Base-by-base conservation (phyloP, 2,113 vertebrate species). In the Epinephelus moara region DNA sequence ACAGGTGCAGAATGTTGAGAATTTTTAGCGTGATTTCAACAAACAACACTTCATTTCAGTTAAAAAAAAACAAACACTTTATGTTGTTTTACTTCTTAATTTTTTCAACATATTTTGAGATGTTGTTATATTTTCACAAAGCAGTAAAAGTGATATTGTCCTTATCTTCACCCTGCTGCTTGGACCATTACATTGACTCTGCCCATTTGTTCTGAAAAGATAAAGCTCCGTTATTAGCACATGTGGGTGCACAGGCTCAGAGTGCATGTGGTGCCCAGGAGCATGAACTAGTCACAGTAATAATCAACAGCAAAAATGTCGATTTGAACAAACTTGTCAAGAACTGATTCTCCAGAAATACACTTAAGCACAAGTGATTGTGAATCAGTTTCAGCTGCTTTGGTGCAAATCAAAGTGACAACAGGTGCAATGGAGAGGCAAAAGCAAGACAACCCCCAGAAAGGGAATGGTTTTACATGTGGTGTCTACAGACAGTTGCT, bases 201-300 rank as follows among this genome's bases (percentile, higher is more conserved):
- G 18, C 23, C 6, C 40, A 11, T 64, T 64, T 84, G 80, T 57
- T 89, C 18, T 23, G 59, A 55, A 47, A 1, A 86, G 78, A 84
- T 89, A 84, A 81, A 33, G 47, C 18, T 56, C 1, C n/a, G 12
- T 45, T 42, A 5, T 23, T 60, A 11, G 19, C 5, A 23, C 11
- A 23, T 23, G 15, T 17, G 1, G 21, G 8, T 30, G 27, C 40
- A 42, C 17, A 45, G 42, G 4, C 6, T 14, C 19, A 47, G 17
- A 49, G 13, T 30, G 17, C 13, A 25, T 30, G 33, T 18, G 42
- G 23, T 49, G n/a, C 33, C 47, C 13, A 2, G 11, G 14, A 7
- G 10, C 10, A 17, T 66, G 6, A 55, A 40, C 13, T 40, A 15
- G 3, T 21, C 25, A 6, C 2, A 0, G 15, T 27, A 9, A 64